phyloP scores from a whole-genome alignment of 2,113 vertebrate genomes.

The Callaeas wilsoni region DNA sequence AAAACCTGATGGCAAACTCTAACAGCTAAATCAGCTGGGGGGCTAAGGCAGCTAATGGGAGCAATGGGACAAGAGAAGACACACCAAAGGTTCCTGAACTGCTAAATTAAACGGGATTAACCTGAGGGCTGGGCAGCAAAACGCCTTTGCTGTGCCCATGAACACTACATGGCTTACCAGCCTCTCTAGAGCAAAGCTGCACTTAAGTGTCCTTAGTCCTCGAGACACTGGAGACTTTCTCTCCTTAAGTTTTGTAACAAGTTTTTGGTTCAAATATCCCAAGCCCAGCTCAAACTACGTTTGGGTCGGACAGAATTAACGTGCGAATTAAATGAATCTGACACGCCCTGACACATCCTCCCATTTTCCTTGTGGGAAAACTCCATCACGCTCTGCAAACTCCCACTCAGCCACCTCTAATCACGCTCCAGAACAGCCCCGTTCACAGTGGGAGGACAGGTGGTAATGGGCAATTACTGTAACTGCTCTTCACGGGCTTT shows the following conservation, averaged over 20 bases:
- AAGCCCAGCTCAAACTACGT: background rate
- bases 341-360: background rate
- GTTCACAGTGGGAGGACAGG: background rate
- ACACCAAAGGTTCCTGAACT: background rate
- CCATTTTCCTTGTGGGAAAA: background rate
- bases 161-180: background rate
- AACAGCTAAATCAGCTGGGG: background rate
- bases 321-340: background rate
- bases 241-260: background rate
- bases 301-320: background rate
- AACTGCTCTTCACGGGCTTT: background rate
- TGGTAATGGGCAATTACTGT: background rate
- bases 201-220: background rate
- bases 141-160: background rate
- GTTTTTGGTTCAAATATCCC: background rate
- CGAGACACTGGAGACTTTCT: background rate
- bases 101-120: background rate
- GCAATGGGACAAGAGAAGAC: background rate
- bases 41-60: background rate
- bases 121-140: background rate
- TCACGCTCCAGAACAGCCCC: background rate
- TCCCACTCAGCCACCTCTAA: background rate
- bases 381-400: background rate
- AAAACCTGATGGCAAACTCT: background rate
- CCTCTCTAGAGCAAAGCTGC: background rate